Evolutionary conservation across 2,113 vertebrate species (phyloP), one percentile per base, ranked within the genome.

Genomic region (Colaptes auratus): DNA sequence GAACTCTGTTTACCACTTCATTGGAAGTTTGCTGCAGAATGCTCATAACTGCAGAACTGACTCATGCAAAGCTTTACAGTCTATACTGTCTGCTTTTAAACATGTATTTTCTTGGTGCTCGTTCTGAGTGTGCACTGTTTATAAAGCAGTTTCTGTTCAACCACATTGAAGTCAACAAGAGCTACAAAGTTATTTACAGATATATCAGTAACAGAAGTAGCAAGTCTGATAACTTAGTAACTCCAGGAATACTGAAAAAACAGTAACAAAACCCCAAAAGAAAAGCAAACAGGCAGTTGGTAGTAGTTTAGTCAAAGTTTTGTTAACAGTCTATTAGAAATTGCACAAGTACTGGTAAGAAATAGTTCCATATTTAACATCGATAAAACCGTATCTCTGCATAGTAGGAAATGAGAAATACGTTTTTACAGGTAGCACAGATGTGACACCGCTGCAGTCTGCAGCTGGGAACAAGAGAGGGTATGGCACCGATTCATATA

Each of bases 361-460:
- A 82, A 66, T 0, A 52, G 28, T 5, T 73, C 50, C 28, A 1
- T 1, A 7, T 8, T 8, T 25, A 52, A 12, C 31, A 27, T 23
- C 9, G 48, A 4, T 7, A 72, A 70, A 67, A 46, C 0, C 18
- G 35, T 5, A 12, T 14, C 4, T 23, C 59, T 5, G 17, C 11
- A 12, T 0, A 52, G 13, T 1, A 18, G 0, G 5, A 35, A 12
- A 5, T 0, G 23, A 24, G 15, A 15, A 39, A 46, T 4, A 5
- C 7, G 17, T 3, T 36, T 73, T 61, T 21, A 20, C 4, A 55
- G 16, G 46, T 0, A 46, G 64, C 44, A 30, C 0, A 33, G 61
- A 31, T 4, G 30, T 10, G 31, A 25, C 48, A 1, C 30, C 1
- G n/a, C 31, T 4, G 0, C 44, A 10, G 42, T 2, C 28, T 0